Conservation (phyloP, 2,113 vertebrate genomes). For the Piaya cayana region DNA sequence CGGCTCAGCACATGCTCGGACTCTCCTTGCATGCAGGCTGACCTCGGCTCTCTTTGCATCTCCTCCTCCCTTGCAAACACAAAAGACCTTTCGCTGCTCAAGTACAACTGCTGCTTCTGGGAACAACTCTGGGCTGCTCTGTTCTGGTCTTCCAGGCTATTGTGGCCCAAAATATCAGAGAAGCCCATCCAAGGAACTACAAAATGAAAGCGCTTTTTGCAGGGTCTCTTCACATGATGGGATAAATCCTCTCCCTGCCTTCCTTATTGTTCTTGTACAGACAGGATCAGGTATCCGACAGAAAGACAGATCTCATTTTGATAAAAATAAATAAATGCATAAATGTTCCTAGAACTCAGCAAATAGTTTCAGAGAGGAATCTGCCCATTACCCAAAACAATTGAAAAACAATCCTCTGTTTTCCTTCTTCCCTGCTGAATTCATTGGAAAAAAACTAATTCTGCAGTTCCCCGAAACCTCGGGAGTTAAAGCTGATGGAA, state of each 20-base stretch:
- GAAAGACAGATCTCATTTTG: not conserved
- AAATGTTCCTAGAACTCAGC: conserved; percentile 39
- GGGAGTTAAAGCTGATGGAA: not conserved
- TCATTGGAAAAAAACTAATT: not conserved
- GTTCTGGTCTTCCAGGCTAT: not conserved
- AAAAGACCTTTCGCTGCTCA: not conserved
- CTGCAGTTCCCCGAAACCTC: conserved; percentile 2
- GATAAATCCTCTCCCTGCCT: not conserved
- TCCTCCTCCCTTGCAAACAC: not conserved
- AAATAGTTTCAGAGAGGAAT: not conserved
- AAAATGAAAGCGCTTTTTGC: not conserved
- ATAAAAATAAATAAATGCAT: not conserved
- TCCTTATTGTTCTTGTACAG: not conserved
- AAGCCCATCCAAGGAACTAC: not conserved
- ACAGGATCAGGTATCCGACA: not conserved
- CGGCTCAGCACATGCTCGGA: not conserved
- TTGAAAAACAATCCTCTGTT: not conserved
- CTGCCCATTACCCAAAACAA: conserved; percentile 35
- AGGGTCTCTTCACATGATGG: not conserved
- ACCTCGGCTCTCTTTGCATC: not conserved
- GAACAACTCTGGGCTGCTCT: not conserved
- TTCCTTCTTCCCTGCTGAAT: not conserved
- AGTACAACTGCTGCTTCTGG: not conserved
- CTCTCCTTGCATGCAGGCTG: accelerated
- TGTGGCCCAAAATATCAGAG: not conserved